Percentiles rank a stretch among this genome's conserved stretches.
Evolutionary conservation across 2,797 vertebrate species (phyloP).

Genomic region (Oreochromis grahami): DNA sequence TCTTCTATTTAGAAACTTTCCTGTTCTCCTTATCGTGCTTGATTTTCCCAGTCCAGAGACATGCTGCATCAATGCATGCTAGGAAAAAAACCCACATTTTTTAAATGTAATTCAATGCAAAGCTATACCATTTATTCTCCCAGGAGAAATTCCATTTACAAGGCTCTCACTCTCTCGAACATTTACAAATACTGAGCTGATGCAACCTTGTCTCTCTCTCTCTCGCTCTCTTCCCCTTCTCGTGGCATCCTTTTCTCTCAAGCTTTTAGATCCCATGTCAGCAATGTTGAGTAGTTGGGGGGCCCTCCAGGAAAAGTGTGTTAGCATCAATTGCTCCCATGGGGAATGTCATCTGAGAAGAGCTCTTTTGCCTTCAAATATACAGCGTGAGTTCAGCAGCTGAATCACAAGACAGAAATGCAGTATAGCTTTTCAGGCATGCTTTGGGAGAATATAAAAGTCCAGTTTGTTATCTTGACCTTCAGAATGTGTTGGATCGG

Average conservation of each 20-base stretch:
- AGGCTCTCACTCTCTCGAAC: constrained; percentile 39
- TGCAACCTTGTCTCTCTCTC: background rate
- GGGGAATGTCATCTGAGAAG: constrained; percentile 18
- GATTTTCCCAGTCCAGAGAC: background rate
- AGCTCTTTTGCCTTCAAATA: background rate
- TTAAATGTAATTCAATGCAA: constrained; percentile 19
- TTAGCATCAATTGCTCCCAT: constrained; percentile 29
- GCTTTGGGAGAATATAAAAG: background rate
- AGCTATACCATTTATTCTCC: constrained; percentile 40
- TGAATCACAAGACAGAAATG: background rate
- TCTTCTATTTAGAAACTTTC: background rate
- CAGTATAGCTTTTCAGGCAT: background rate
- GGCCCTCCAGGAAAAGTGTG: constrained; percentile 24
- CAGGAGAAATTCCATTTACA: constrained; percentile 28
- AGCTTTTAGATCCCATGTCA: constrained; percentile 38
- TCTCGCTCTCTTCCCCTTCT: background rate
- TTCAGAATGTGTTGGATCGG: background rate
- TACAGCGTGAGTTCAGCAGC: constrained; percentile 3
- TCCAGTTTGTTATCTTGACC: background rate
- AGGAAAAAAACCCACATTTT: background rate
- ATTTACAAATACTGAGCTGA: constrained; percentile 49
- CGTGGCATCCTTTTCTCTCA: background rate
- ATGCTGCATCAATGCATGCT: background rate
- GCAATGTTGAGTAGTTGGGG: background rate
- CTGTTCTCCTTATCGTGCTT: background rate